These are phyloP conservation scores for Lagria hirta DNA, from an alignment of 2,888 invertebrate species.

Conservation along the genomic window DNA sequence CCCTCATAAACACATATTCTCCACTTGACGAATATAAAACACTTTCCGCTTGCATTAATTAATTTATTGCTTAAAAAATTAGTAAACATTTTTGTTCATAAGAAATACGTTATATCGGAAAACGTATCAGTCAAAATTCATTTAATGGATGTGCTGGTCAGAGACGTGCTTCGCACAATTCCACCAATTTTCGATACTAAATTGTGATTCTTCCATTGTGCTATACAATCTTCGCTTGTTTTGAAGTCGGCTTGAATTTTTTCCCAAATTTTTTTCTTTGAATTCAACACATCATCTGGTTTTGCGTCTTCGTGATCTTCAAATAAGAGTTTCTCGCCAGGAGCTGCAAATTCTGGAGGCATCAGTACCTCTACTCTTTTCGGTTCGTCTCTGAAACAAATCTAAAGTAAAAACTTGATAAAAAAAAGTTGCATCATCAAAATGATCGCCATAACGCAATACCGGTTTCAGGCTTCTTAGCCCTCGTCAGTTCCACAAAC, in stretches of 20 bases:
- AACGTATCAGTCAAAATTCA: no score
- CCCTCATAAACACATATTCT: no score
- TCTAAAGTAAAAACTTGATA: slow-evolving; percentile 17
- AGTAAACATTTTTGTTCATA: no score
- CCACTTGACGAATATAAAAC: no score
- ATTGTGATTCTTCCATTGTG: slow-evolving; percentile 84
- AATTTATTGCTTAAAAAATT: no score
- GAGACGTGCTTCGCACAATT: slow-evolving; percentile 69
- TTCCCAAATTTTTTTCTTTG: slow-evolving; percentile 96
- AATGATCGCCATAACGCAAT: no score
- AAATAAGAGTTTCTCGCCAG: slow-evolving; percentile 81
- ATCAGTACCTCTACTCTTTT: slow-evolving; percentile 83
- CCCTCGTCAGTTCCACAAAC: no score
- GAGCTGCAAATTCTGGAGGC: slow-evolving; percentile 72
- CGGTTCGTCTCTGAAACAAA: slow-evolving; percentile 64
- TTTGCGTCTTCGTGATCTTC: slow-evolving; percentile 78
- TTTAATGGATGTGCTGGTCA: slow-evolving; percentile 83
- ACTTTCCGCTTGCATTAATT: no score
- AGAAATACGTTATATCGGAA: no score
- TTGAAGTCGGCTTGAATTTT: slow-evolving; percentile 80
- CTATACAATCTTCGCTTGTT: slow-evolving; percentile 69
- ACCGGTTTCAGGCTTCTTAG: no score
- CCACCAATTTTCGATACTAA: slow-evolving; percentile 76
- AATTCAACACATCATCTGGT: slow-evolving; percentile 86
- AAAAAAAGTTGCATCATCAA: no score